Base-by-base conservation (phyloP, 2,888 invertebrate genomes). In the Cyrtodaria siliqua region DNA sequence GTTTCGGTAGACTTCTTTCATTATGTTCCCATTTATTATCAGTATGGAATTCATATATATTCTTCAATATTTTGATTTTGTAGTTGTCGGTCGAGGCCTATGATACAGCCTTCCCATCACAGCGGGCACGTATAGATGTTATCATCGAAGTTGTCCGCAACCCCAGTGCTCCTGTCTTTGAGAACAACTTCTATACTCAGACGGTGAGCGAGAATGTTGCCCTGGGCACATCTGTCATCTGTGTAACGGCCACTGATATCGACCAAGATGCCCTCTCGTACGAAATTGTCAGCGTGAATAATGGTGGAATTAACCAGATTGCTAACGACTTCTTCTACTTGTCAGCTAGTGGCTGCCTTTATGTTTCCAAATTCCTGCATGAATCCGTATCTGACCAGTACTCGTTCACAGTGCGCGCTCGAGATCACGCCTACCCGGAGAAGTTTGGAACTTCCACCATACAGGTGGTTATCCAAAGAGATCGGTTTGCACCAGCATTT, bases 161-260 rank as follows among this genome's bases (percentile, higher is more conserved):
- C 66, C 88, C 86, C 20, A 82, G 78, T 56, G 50, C 80, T 4
- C 89, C 89, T 1, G 18, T 79, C 12, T 89, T 87, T 60, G 14
- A 27, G 0, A 57, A 80, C 14, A 56, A 57, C 4, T 63, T 78
- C 50, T 85, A 88, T 62, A n/a, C 44, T 4, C 29, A 49, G 23
- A 85, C 79, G 9, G 77, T 91, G n/a, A 68, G 79, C 16, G 89
- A 91, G 71, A 84, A 75, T 12, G 81, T 76, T 18, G 63, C 63
- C 0, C 81, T 86, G 16, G 90, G 91, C 0, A 95, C 95, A 23
- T 93, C 94, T 38, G 96, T 97, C 0, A 95, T 98, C 29, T 93
- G 94, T 20, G 94, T 98, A 12, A 66, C 61, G 3, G 89, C 89
- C 26, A 74, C 64, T 0, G 89, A 89, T 72, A 53, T 49, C 2